Conservation (phyloP, 2,797 vertebrate species). For the Megalops cyprinoides region DNA sequence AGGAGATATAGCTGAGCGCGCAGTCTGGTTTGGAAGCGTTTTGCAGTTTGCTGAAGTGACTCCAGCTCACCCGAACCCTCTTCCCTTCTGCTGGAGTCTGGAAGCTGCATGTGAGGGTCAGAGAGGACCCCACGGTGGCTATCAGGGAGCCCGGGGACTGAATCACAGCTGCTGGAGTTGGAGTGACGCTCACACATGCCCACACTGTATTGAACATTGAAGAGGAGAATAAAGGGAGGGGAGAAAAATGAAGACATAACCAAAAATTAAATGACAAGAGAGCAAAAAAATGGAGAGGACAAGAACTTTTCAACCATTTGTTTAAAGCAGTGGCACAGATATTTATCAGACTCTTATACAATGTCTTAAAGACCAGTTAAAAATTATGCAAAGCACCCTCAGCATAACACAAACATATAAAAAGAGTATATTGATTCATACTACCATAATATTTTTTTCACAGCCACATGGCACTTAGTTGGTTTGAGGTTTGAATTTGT, state of each 20-base stretch:
- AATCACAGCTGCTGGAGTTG: background rate
- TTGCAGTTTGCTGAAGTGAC: background rate
- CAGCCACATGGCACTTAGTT: too few species aligned
- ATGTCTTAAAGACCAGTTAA: too few species aligned
- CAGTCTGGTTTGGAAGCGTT: background rate
- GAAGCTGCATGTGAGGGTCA: conserved; percentile 39
- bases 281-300: too few species aligned
- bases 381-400: too few species aligned
- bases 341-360: too few species aligned
- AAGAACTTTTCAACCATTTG: too few species aligned
- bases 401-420: too few species aligned
- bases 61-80: background rate
- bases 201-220: background rate
- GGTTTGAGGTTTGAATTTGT: too few species aligned
- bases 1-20: background rate
- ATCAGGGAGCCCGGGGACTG: conserved; percentile 12
- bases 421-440: too few species aligned
- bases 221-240: background rate
- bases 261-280: background rate
- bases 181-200: background rate
- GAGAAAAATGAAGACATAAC: background rate
- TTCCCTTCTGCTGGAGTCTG: too few species aligned
- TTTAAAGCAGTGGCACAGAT: too few species aligned
- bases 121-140: background rate
- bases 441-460: too few species aligned